These are phyloP conservation scores for Cryptus armator DNA, from an alignment of 2,888 invertebrate genomes.

Conservation along the genomic window DNA sequence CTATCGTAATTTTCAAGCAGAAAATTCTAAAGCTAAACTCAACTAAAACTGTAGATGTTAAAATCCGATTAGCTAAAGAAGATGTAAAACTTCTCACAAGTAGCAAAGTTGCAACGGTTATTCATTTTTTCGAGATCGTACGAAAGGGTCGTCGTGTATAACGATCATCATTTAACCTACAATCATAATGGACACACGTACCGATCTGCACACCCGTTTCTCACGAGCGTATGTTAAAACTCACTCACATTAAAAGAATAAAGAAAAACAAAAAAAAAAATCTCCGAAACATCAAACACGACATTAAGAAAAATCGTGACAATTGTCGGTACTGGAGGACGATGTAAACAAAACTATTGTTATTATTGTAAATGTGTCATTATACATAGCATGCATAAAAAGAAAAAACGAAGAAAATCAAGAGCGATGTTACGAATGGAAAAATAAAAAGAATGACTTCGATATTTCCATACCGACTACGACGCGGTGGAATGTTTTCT, in stretches of 20 bases:
- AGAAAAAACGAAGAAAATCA: slow-evolving; percentile 34
- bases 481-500: slow-evolving; percentile 80
- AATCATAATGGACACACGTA: slow-evolving; percentile 27
- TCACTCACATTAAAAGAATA: slow-evolving; percentile 64
- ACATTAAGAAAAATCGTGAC: slow-evolving; percentile 39
- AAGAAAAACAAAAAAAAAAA: slow-evolving; percentile 56
- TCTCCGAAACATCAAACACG: slow-evolving; percentile 33
- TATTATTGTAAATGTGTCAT: slow-evolving; percentile 84
- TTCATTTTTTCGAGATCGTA: slow-evolving; percentile 3
- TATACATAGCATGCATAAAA: slow-evolving; percentile 77
- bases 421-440: slow-evolving; percentile 60
- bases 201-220: slow-evolving; percentile 24
- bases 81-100: not conserved
- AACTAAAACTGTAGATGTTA: not conserved
- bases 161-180: slow-evolving; percentile 24
- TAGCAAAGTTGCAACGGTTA: not conserved
- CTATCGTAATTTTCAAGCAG: slow-evolving; percentile 1
- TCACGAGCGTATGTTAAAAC: slow-evolving; percentile 39
- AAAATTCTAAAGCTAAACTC: not conserved
- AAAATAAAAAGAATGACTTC: slow-evolving; percentile 78
- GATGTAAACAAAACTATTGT: slow-evolving; percentile 78
- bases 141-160: slow-evolving; percentile 35
- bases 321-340: slow-evolving; percentile 72
- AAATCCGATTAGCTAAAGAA: not conserved
- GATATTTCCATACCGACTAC: slow-evolving; percentile 84